These are phyloP conservation scores for Zaprionus ornatus DNA, from an alignment of 1,140 invertebrate species.

Conservation along the genomic window DNA sequence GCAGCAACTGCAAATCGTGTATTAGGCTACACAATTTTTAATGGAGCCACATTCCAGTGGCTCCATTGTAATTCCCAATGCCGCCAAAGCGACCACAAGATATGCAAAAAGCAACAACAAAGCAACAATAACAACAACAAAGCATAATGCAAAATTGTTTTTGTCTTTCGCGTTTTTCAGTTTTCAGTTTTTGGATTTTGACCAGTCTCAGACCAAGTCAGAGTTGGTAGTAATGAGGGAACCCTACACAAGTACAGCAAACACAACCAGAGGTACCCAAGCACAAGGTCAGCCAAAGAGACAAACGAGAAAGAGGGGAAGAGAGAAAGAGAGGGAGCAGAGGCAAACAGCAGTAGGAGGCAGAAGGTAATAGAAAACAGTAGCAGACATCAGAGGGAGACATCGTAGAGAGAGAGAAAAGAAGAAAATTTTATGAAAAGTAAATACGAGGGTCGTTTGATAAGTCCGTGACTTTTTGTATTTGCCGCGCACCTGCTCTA, in stretches of 20 bases:
- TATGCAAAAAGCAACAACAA: neutral
- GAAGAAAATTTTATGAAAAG: too few relatives aligned
- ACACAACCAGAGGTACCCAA: neutral
- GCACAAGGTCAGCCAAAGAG: neutral
- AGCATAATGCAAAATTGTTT: neutral
- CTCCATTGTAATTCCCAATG: constrained; percentile 1
- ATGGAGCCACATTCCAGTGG: constrained; percentile 8
- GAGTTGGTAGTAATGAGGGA: neutral
- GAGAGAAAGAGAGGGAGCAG: neutral
- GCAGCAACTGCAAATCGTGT: neutral
- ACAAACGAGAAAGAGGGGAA: neutral
- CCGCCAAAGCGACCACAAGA: constrained; percentile 7
- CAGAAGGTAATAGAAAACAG: neutral
- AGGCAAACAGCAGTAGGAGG: neutral
- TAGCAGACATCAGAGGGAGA: too few relatives aligned
- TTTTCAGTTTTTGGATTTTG: neutral
- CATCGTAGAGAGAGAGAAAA: too few relatives aligned
- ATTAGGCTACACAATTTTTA: constrained; percentile 6
- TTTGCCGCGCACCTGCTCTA: too few relatives aligned
- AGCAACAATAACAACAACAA: neutral
- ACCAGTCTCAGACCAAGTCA: neutral
- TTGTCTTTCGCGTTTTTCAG: neutral
- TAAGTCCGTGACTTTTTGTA: too few relatives aligned
- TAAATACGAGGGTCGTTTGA: too few relatives aligned
- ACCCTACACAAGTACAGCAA: neutral